Base-by-base conservation (phyloP, 2,113 vertebrate species). In the Pionites leucogaster region DNA sequence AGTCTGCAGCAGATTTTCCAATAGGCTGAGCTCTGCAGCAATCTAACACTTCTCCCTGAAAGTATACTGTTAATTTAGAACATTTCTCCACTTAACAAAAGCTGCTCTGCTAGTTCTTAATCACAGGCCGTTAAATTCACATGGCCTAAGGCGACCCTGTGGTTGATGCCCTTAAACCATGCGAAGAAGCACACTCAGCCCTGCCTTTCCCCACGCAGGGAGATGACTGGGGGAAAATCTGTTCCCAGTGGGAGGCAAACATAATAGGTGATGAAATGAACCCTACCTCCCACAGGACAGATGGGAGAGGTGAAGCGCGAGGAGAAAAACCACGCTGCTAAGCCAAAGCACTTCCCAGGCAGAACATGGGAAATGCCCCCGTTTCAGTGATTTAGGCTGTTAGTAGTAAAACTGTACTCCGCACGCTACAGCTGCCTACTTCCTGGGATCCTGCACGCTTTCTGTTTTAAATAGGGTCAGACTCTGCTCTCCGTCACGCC, bases 281-380 rank as follows among this genome's bases (percentile, higher is more conserved):
- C 95, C 52, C 83, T 70, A 76, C 95, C 96, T 96, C 95, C 96
- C 96, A 96, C 93, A 79, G 92, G 95, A 95, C 86, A 93, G 93
- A 91, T 79, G 91, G 95, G 77, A 94, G 92, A 96, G 96, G 93
- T 96, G 95, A 95, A 86, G 88, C 9, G 3, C 6, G 44, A 90
- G 91, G 86, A 94, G 77, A 53, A 85, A 67, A 96, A 83, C 44
- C 88, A 35, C 41, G 1, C 80, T 78, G 95, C 90, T 65, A 49
- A 95, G 86, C 44, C 86, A 69, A 44, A 22, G 91, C 95, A 71
- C 91, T 87, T 41, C 83, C 13, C 72, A 82, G 81, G 91, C 81
- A 5, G 86, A 69, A 74, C 29, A 33, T 35, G 87, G 92, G 93
- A 97, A 96, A 85, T 96, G 96, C 95, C 91, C 92, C 86, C 86